Evolutionary conservation across 2,113 vertebrate species (phyloP).

Genomic region (Oenanthe melanoleuca): DNA sequence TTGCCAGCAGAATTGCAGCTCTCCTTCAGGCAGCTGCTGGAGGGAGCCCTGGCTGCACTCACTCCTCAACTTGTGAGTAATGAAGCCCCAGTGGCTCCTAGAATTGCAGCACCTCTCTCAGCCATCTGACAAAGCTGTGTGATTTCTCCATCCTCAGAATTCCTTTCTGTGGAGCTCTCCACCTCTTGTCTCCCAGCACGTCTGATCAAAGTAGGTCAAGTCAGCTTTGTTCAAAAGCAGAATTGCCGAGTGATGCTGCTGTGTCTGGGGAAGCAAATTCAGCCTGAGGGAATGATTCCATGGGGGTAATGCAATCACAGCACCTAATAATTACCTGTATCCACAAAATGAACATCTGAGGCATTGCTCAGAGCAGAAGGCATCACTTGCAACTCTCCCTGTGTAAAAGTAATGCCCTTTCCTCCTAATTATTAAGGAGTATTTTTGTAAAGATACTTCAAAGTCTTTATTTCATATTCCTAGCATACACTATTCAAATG

Average conservation of each 20-base stretch:
- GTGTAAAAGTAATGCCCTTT: not conserved
- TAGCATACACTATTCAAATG: not conserved
- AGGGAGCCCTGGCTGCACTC: not conserved
- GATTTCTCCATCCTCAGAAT: not conserved
- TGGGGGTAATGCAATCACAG: not conserved
- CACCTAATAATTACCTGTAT: constrained; percentile 5
- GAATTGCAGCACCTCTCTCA: not conserved
- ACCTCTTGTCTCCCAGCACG: not conserved
- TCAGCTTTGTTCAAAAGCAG: constrained; percentile 1
- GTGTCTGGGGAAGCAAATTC: not conserved
- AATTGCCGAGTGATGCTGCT: not conserved
- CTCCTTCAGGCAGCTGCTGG: not conserved
- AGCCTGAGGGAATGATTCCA: not conserved
- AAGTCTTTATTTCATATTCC: not conserved
- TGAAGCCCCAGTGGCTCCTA: not conserved
- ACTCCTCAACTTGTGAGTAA: not conserved
- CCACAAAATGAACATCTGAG: not conserved
- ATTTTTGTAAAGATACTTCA: constrained; percentile 1
- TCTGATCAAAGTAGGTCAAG: constrained; percentile 32
- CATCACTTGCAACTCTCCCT: not conserved
- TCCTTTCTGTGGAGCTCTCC: not conserved
- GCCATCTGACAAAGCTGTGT: not conserved
- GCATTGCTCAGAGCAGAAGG: not conserved
- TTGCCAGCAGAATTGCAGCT: not conserved
- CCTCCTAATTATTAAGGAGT: not conserved